Evolutionary conservation across 92 coral and sea anemone genomes (phyloP).

Genomic region (Diadumene lineata): DNA sequence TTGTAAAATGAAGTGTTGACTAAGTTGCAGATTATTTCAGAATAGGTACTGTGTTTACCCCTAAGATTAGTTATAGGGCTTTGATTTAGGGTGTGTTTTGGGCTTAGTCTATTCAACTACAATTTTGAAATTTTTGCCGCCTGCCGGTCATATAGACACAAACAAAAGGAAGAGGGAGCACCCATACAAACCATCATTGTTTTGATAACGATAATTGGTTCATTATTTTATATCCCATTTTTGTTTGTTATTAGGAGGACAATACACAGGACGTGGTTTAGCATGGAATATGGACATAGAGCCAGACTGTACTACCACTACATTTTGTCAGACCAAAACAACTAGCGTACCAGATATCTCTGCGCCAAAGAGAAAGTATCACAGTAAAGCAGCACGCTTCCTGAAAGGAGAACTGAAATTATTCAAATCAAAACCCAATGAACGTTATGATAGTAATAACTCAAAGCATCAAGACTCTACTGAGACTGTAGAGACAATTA

Average conservation of each 20-base stretch:
- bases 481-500: too few species aligned
- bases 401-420: slow-evolving; percentile 50
- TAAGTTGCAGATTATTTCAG: too few species aligned
- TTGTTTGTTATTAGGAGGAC: slow-evolving; percentile 31
- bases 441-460: slow-evolving; percentile 7
- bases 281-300: slow-evolving; percentile 68
- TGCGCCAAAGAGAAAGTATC: slow-evolving; percentile 28
- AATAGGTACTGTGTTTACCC: too few species aligned
- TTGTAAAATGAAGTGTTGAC: too few species aligned
- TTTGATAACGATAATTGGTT: not conserved
- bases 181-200: not conserved
- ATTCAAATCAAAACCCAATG: slow-evolving; percentile 28
- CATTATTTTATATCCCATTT: not conserved
- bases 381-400: slow-evolving; percentile 39
- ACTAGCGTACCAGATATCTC: slow-evolving; percentile 9
- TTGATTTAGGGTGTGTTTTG: too few species aligned
- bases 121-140: too few species aligned
- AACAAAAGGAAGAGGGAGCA: slow-evolving; percentile 4
- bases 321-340: slow-evolving; percentile 6
- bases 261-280: slow-evolving; percentile 53
- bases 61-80: too few species aligned
- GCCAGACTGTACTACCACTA: slow-evolving; percentile 23
- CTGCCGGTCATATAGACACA: too few species aligned
- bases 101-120: too few species aligned
- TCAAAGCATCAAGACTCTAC: too few species aligned